Base-by-base conservation (phyloP, 2,888 invertebrate species). In the Parnassius mnemosyne region DNA sequence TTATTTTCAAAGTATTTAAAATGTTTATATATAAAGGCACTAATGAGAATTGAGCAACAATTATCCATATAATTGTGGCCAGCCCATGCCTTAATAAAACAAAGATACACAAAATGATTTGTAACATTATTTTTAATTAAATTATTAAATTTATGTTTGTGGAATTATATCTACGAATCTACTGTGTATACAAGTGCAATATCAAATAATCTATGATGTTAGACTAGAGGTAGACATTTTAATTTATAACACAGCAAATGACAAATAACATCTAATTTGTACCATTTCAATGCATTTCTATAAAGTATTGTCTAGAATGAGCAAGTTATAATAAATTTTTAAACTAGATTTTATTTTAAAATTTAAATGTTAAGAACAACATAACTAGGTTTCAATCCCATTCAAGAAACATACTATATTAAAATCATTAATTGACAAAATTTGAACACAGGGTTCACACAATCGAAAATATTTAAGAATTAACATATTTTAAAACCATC, bases 251-350 rank as follows among this genome's bases (percentile, higher is more conserved):
- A 66, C 65, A 66, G 65, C 69, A 50, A 71, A 65, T 71, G 67
- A 68, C 66, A 71, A 25, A 16, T 70, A 78, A 77, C 71, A 71
- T 75, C 84, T 88, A 89, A 83, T 90, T 90, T 90, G 89, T 89
- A 90, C 89, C 84, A 78, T 83, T 77, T 66, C 76, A 78, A 80
- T 81, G 77, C 77, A 79, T 73, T 71, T 69, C 71, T 73, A 77
- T 66, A 69, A 69, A 71, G 76, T 83, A 87, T 87, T 88, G 83
- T 87, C 87, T 81, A 84, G 78, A 68, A 72, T 88, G 86, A 87
- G 85, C 84, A 73, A 69, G 74, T 70, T 69, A 69, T 72, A 67
- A 34, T 46, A 42, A 34, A 11, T 53, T 53, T 25, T 60, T 51
- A 56, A 55, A 64, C 53, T 52, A 55, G 11, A 52, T 12, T 13